Evolutionary conservation across 2,113 vertebrate species (phyloP).

Genomic region (Daphoenositta chrysoptera): DNA sequence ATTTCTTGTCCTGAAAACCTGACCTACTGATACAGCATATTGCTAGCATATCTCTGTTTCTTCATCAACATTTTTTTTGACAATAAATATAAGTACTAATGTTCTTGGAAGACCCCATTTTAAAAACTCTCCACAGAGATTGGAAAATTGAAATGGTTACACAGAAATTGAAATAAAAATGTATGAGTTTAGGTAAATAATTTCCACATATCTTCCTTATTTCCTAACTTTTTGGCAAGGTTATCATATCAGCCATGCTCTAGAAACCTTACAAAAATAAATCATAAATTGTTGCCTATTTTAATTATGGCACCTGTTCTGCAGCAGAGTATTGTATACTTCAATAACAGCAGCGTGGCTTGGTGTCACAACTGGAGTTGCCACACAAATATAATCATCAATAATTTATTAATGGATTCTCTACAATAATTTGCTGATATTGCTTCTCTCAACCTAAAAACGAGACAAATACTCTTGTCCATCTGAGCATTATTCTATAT

Average conservation of each 20-base stretch:
- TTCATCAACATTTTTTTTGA: background rate
- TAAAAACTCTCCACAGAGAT: background rate
- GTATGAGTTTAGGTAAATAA: background rate
- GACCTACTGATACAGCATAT: background rate
- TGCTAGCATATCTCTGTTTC: background rate
- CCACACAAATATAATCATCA: background rate
- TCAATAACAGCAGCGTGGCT: background rate
- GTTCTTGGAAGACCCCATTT: conserved; percentile 18
- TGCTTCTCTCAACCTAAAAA: background rate
- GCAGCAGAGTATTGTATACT: background rate
- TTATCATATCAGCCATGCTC: background rate
- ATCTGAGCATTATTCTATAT: background rate
- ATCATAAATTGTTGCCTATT: background rate
- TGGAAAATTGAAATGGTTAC: background rate
- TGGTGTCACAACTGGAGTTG: background rate
- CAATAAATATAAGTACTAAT: background rate
- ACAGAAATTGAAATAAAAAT: conserved; percentile 2
- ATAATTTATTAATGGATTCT: background rate
- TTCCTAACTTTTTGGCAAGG: background rate
- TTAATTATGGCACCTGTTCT: conserved; percentile 14
- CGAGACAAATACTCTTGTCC: background rate
- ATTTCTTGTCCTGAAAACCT: background rate
- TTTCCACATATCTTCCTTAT: background rate
- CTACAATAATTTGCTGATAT: background rate
- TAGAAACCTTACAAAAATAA: background rate